A percentile compares a stretch with the other conserved stretches of the same genome.
phyloP scores from a whole-genome alignment of 2,113 vertebrate species.

The Gymnorhina tibicen region DNA sequence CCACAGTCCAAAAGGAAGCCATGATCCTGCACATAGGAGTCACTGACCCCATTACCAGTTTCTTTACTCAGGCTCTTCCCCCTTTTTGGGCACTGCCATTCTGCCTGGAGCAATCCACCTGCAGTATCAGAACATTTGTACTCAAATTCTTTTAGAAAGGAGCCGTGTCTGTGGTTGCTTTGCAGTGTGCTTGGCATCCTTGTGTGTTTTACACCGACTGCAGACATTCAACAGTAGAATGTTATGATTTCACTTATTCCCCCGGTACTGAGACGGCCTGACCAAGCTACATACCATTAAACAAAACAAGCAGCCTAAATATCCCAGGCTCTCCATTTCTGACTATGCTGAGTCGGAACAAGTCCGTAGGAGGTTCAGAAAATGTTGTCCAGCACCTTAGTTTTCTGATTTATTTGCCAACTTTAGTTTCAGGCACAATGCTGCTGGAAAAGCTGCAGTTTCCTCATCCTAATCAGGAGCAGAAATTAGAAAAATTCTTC shows the following conservation, averaged over 20 bases:
- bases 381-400: background rate
- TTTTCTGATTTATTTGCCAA: background rate
- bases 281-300: background rate
- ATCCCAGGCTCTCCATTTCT: background rate
- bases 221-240: background rate
- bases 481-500: background rate
- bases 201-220: background rate
- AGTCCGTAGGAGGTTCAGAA: background rate
- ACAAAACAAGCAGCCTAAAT: background rate
- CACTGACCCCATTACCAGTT: accelerated
- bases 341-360: background rate
- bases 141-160: background rate
- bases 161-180: accelerated
- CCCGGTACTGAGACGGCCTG: background rate
- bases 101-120: background rate
- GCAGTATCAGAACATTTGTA: background rate
- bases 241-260: background rate
- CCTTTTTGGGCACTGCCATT: accelerated
- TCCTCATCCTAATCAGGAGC: background rate
- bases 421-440: background rate
- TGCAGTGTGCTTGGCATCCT: background rate
- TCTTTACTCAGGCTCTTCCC: background rate
- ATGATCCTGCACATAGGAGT: background rate
- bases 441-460: background rate
- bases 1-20: background rate